Conservation (phyloP, 2,888 invertebrate genomes). For the Synergus laeviventris region DNA sequence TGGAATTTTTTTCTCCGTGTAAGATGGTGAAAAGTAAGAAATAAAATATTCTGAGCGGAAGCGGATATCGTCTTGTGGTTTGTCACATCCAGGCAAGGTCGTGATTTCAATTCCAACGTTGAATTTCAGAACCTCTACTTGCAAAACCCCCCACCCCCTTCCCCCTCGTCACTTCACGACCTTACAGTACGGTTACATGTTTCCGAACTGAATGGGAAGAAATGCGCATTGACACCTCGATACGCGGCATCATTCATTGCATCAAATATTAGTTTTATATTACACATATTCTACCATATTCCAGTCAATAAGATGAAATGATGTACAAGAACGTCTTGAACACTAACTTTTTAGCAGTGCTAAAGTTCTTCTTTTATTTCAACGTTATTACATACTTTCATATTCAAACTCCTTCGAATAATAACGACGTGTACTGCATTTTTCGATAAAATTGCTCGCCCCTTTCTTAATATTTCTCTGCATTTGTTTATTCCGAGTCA, state of each 20-base stretch:
- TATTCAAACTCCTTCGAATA: background rate
- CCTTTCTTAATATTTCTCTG: conserved; percentile 35
- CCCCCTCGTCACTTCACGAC: too few species aligned
- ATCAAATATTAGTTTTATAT: background rate
- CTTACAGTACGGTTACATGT: background rate
- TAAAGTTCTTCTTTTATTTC: too few species aligned
- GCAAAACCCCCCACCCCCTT: background rate
- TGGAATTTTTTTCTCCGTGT: too few species aligned
- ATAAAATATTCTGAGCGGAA: too few species aligned
- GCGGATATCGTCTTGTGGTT: background rate
- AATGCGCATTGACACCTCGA: background rate
- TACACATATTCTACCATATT: too few species aligned
- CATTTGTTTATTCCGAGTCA: conserved; percentile 66
- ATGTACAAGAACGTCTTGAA: background rate
- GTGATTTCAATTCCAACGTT: background rate
- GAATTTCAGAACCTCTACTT: background rate
- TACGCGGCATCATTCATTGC: background rate
- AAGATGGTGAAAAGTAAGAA: background rate
- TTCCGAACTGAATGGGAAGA: background rate
- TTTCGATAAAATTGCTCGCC: background rate
- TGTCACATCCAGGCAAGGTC: background rate
- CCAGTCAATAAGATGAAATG: background rate
- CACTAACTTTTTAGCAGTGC: background rate
- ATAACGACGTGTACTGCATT: background rate
- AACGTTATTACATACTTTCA: background rate